Evolutionary conservation across 2,797 vertebrate genomes (phyloP), one percentile per base, ranked within the genome.

Genomic region (Anomalospiza imberbis): DNA sequence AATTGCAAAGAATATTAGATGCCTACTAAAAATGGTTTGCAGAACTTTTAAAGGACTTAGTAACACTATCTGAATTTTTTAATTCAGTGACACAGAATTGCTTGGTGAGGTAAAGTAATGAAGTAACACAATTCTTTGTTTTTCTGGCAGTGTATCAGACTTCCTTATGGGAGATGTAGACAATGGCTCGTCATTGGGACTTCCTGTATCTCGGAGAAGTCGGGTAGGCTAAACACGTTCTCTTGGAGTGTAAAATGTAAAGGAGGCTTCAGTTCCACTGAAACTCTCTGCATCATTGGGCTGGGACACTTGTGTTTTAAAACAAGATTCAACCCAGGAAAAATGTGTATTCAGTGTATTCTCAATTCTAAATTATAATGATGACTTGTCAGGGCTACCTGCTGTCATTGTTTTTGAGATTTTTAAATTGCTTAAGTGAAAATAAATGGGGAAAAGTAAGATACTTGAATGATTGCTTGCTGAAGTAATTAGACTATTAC

Each of bases 151-250:
- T 96, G 98, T 99, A 98, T 99, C 99, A 98, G 99, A 99, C 97
- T 99, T 99, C 98, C 99, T 99, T 98, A 99, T 99, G 99, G 99
- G 99, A 98, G 99, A 99, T 99, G 98, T 99, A 98, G 98, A 99
- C 98, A 99, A 98, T 98, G 98, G 98, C 96, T 98, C 99, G 51
- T 98, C 99, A 97, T 93, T 99, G 98, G 98, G 98, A 97, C 98
- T 99, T 94, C 98, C 98, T 98, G 98, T 98, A 97, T 99, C 99
- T 97, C 98, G 97, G 91, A 99, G 98, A 97, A 99, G 98, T 97
- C 98, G 98, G 98, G 99, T 99, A 98, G 96, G 98, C 70, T 81
- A 40, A 87, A 29, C 84, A 61, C 3, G 11, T 95, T 74, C 74
- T 74, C 62, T 44, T 62, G 7, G 26, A n/a, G 51, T 12, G 34